Conservation (phyloP, 2,888 invertebrate genomes). For the Cryptops parisi region DNA sequence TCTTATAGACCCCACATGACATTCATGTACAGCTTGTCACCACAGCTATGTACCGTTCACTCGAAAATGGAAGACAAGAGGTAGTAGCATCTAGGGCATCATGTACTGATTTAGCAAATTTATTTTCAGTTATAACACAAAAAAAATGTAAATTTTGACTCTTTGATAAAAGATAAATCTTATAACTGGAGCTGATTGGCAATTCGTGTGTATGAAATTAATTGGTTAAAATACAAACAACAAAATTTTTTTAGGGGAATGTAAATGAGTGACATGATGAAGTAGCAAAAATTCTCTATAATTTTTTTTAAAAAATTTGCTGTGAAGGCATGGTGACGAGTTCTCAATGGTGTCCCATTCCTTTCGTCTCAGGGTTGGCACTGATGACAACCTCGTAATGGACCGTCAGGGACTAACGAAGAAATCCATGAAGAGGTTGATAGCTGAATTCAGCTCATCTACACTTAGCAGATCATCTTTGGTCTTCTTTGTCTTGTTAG, state of each 20-base stretch:
- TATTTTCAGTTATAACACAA: too few relatives aligned
- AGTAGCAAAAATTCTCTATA: conserved; percentile 2
- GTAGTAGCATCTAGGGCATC: conserved; percentile 15
- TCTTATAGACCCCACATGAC: conserved; percentile 16
- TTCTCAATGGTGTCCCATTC: conserved; percentile 19
- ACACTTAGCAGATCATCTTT: too few relatives aligned
- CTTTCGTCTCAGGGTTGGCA: conserved; percentile 20
- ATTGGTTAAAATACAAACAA: too few relatives aligned
- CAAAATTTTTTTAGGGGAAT: too few relatives aligned
- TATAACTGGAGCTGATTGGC: too few relatives aligned
- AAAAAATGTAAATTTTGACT: background rate
- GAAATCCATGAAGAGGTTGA: conserved; percentile 18
- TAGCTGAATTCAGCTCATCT: conserved; percentile 8
- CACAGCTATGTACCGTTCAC: conserved; percentile 13
- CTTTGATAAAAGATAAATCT: background rate
- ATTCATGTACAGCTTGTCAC: conserved; percentile 14
- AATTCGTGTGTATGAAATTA: too few relatives aligned
- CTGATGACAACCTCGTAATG: conserved; percentile 16
- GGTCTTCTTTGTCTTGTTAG: background rate
- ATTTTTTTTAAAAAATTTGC: too few relatives aligned
- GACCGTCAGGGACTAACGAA: conserved; percentile 17
- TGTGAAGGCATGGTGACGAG: conserved; percentile 7
- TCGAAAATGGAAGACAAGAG: conserved; percentile 14
- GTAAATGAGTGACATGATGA: too few relatives aligned
- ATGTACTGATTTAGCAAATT: conserved; percentile 6